Evolutionary conservation across 1,140 invertebrate genomes (phyloP).

Genomic region (Teleogryllus occipitalis): DNA sequence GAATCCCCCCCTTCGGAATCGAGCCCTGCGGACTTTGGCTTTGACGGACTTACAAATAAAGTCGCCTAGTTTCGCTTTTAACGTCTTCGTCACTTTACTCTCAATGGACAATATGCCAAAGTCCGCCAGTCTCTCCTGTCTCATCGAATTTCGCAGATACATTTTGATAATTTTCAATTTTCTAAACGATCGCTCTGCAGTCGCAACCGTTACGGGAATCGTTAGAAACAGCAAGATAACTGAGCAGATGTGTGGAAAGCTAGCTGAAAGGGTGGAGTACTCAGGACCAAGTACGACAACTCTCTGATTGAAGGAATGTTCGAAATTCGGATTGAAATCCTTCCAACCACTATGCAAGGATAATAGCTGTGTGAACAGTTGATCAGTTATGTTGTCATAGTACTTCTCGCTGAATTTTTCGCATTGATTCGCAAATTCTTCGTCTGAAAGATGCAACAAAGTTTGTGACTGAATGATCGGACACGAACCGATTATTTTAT

Average conservation of each 20-base stretch:
- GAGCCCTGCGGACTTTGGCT: not conserved
- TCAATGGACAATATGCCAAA: conserved; percentile 8
- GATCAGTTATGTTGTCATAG: not conserved
- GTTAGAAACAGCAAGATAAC: not conserved
- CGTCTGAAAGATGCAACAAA: conserved; percentile 7
- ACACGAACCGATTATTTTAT: not conserved
- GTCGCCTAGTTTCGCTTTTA: not conserved
- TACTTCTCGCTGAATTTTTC: not conserved
- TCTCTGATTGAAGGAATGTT: too few relatives aligned
- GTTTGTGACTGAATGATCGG: not conserved
- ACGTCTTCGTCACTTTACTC: not conserved
- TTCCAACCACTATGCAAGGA: not conserved
- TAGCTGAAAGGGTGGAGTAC: not conserved
- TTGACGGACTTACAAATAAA: not conserved
- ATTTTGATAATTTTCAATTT: not conserved
- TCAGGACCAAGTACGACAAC: too few relatives aligned
- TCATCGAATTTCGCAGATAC: not conserved
- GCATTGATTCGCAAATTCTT: not conserved
- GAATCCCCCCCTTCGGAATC: too few relatives aligned
- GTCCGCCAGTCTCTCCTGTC: not conserved
- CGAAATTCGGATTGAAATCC: not conserved
- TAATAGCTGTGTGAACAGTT: not conserved
- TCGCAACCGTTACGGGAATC: conserved; percentile 6
- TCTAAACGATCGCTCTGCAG: not conserved
- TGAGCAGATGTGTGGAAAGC: not conserved